Base-by-base conservation (phyloP, 1,140 invertebrate species). In the Pinna nobilis region DNA sequence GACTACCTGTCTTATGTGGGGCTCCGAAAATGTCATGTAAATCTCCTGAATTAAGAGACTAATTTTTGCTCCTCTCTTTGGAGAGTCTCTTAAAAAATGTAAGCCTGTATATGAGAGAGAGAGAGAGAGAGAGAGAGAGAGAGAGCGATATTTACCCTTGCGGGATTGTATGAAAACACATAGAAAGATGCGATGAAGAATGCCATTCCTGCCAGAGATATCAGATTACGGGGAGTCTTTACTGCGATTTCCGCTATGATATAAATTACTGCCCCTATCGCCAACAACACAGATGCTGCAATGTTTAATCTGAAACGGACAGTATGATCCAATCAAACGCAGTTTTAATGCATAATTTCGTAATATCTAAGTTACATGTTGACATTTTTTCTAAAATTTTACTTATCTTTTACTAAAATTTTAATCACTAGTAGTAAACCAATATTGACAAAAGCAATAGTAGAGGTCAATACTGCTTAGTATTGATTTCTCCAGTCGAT, bases 181-280 rank as follows among this genome's bases (percentile, higher is more conserved):
- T 74, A 87, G 53, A 83, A 76, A 6, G 81, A 13, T 11, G 81
- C 3, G 20, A 88, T 51, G 57, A 82, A 86, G 57, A 83, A 63
- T 33, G 72, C 41, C 60, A 85, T 77, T 18, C 87, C 87, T 28
- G 65, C 70, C 1, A 80, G 49, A 15, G 86, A 86, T 6, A 86
- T 77, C 6, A 88, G 77, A 65, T 86, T 88, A 13, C 68, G 9
- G 0, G 84, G 80, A 2, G 59, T 67, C 44, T 81, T 66, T 0
- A 84, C 33, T 1, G 57, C 82, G 1, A 86, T 72, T 47, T 83
- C 85, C 7, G 83, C 76, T 23, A 85, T 76, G 2, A 88, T 44
- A 66, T 80, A 84, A 3, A 82, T 50, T 5, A 86, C 51, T 7
- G 82, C 18, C 4, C 60, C 74, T 20, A 83, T 3, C 0, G 63